Evolutionary conservation across 1,140 invertebrate species (phyloP), one percentile per base, ranked within the genome.

Genomic region (Matsumurasca onukii): DNA sequence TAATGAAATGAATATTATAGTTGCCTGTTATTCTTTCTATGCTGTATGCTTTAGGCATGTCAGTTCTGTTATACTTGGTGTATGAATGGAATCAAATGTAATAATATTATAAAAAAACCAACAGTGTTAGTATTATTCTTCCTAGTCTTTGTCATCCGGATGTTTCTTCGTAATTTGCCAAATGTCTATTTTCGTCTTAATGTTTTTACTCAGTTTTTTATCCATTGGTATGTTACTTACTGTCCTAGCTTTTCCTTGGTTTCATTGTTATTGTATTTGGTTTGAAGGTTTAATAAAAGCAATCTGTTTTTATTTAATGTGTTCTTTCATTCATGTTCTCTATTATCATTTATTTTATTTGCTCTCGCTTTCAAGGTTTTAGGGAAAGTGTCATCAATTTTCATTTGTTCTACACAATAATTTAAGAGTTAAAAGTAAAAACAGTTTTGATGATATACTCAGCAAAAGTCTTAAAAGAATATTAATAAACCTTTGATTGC

Each of bases 21-120:
- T 65, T 31, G 62, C 62, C 62, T 65, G 39, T 65, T 65, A 65
- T 65, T 65, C 62, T 65, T 65, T 65, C 62, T 65, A 65, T 48
- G 62, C 62, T 65, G 39, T 65, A 27, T 65, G 62, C 62, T 48
- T 20, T 65, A 65, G 62, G 39, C 62, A 45, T 65, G 62, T 65
- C 31, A 45, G 62, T 65, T 22, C 61, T 65, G 62, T 65, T 65
- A 65, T 65, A 65, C 25, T 65, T 65, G 62, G 62, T 65, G 62
- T 65, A 65, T 65, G 62, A 65, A 65, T 65, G 62, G 62, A 63
- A 48, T 45, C 62, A 65, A 65, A 65, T 65, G 62, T 65, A 65
- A 65, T 65, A 65, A 65, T 65, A 65, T 65, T 45, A 45, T 65
- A 27, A 65, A 65, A 65, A 31, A n/a, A n/a, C n/a, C 31, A 59